Conservation (phyloP, 2,888 invertebrate genomes). For the Cryptosula pallasiana region DNA sequence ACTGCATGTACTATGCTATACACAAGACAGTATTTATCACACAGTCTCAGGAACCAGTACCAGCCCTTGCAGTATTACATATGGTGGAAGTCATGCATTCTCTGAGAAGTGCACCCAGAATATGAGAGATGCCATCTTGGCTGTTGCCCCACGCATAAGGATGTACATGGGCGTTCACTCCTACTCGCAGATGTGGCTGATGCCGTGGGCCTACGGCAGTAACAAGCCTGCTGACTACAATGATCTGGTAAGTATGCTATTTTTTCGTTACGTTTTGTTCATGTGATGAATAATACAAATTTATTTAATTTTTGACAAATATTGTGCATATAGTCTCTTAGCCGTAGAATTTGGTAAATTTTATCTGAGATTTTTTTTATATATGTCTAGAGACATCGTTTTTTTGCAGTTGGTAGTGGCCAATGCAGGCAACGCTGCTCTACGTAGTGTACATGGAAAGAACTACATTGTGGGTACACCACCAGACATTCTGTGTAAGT, state of each 20-base stretch:
- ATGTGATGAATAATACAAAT: not conserved
- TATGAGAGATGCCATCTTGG: constrained; percentile 24
- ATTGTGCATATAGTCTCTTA: too few species aligned
- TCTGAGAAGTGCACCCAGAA: constrained; percentile 29
- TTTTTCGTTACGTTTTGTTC: too few species aligned
- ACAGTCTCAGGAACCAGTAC: constrained; percentile 26
- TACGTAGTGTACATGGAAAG: constrained; percentile 29
- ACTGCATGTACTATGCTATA: too few species aligned
- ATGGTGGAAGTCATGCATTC: constrained; percentile 29
- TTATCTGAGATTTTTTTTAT: too few species aligned
- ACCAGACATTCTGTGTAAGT: constrained; percentile 33
- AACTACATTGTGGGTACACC: constrained; percentile 33
- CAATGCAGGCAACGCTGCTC: constrained; percentile 28
- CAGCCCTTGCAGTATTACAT: constrained; percentile 27
- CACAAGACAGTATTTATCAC: too few species aligned
- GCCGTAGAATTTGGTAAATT: too few species aligned
- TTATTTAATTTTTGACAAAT: not conserved
- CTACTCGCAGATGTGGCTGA: constrained; percentile 32
- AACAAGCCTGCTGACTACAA: constrained; percentile 29
- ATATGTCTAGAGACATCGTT: too few species aligned
- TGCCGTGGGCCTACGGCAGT: constrained; percentile 30
- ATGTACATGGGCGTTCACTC: constrained; percentile 31
- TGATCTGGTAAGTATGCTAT: constrained; percentile 31
- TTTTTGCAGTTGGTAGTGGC: constrained; percentile 30
- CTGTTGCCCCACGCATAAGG: not conserved